phyloP scores from a whole-genome alignment of 2,797 vertebrate species.

The Peromyscus melanophrys region DNA sequence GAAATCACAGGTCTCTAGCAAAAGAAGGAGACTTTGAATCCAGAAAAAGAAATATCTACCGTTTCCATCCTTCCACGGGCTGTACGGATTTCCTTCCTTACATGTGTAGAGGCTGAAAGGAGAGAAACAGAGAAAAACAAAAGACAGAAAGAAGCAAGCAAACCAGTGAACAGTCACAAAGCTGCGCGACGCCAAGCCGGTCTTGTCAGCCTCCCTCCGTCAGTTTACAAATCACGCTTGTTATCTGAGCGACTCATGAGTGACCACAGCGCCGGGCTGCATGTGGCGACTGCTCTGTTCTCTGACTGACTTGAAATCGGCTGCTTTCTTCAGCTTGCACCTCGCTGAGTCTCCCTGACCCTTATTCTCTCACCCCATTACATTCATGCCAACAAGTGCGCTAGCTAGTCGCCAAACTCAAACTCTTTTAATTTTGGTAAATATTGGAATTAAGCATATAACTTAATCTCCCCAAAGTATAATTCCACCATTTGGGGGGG shows the following conservation, averaged over 20 bases:
- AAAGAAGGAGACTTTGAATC: not conserved
- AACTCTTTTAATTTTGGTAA: not conserved
- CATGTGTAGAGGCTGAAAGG: not conserved
- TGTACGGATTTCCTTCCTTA: not conserved
- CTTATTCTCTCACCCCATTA: not conserved
- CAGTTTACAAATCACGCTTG: not conserved
- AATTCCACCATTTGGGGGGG: not conserved
- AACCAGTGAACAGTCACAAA: not conserved
- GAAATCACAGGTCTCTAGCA: not conserved
- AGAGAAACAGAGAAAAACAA: not conserved
- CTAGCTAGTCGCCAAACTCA: not conserved
- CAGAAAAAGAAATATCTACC: not conserved
- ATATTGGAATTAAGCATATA: constrained; percentile 25
- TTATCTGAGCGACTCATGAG: constrained; percentile 7
- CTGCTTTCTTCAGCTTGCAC: constrained; percentile 36
- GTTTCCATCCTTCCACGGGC: not conserved
- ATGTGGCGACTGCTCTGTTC: constrained; percentile 19
- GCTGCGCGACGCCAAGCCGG: not conserved
- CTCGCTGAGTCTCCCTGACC: not conserved
- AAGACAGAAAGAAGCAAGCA: not conserved
- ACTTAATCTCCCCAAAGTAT: not conserved
- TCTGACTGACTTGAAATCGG: not conserved
- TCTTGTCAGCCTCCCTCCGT: not conserved
- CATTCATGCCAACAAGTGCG: not conserved
- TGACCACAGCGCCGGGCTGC: not conserved